Evolutionary conservation across 2,113 vertebrate species (phyloP).

Genomic region (Thalassarche chlororhynchos): DNA sequence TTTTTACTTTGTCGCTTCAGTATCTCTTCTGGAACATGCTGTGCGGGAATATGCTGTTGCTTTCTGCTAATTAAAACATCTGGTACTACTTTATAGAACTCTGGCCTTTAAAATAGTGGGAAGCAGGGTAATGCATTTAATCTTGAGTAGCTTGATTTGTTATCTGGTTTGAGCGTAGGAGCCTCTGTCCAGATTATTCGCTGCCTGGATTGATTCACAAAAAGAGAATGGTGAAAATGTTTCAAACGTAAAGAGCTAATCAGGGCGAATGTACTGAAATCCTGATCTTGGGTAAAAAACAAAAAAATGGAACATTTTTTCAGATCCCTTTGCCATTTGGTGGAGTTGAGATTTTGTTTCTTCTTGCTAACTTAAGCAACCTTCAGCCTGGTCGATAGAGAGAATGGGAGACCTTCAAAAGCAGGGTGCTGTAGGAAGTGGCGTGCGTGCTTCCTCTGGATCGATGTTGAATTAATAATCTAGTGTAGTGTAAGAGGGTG

Average conservation of each 20-base stretch:
- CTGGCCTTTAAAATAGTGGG: conserved; percentile 47
- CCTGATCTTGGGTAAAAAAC: neutral
- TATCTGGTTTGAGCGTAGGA: neutral
- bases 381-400: neutral
- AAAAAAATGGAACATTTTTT: neutral
- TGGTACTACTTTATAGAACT: conserved; percentile 38
- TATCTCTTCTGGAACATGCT: conserved; percentile 61
- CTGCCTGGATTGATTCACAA: neutral
- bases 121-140: conserved; percentile 13
- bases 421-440: conserved; percentile 1
- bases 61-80: conserved; percentile 68
- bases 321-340: neutral
- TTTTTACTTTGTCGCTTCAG: conserved; percentile 34
- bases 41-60: conserved; percentile 31
- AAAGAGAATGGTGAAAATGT: neutral
- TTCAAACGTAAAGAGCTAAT: neutral
- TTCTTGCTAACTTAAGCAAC: conserved; percentile 9
- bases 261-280: neutral
- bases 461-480: conserved; percentile 15
- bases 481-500: neutral
- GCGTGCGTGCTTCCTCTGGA: neutral
- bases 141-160: conserved; percentile 34
- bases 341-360: neutral
- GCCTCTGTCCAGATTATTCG: neutral
- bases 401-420: conserved; percentile 18